Conservation (phyloP, 2,797 vertebrate genomes). For the Benthosema pterotum region DNA sequence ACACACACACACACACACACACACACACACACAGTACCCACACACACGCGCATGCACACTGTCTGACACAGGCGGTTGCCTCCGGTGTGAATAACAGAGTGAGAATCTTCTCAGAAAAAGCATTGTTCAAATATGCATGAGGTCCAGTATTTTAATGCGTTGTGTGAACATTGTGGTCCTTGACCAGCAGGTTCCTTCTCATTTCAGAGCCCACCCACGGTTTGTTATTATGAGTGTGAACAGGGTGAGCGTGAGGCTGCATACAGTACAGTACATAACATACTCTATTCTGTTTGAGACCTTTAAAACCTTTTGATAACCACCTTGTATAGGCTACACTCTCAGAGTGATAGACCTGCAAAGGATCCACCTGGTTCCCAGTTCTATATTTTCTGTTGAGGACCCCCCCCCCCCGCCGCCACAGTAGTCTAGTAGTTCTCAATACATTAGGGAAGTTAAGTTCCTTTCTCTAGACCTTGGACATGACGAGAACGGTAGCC, state of each 20-base stretch:
- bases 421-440: too few species aligned
- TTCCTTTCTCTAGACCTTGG: too few species aligned
- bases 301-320: constrained; percentile 25
- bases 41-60: not conserved
- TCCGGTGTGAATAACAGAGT: constrained; percentile 66
- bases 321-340: too few species aligned
- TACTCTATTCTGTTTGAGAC: constrained; percentile 21
- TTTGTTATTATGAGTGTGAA: constrained; percentile 14
- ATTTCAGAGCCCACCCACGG: constrained; percentile 31
- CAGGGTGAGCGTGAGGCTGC: not conserved
- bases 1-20: too few species aligned
- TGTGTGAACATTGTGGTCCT: constrained; percentile 54
- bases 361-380: too few species aligned
- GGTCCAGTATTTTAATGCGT: constrained; percentile 52
- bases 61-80: constrained; percentile 60
- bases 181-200: constrained; percentile 43
- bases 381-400: too few species aligned
- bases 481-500: too few species aligned
- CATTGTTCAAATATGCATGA: constrained; percentile 67
- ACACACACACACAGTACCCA: too few species aligned
- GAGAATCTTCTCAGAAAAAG: constrained; percentile 52
- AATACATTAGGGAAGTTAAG: too few species aligned
- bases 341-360: too few species aligned
- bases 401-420: too few species aligned
- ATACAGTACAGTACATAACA: constrained; percentile 12